Base-by-base conservation (phyloP, 37 sponge, comb jelly and placozoan species). In the Lycopodina hypogea region DNA sequence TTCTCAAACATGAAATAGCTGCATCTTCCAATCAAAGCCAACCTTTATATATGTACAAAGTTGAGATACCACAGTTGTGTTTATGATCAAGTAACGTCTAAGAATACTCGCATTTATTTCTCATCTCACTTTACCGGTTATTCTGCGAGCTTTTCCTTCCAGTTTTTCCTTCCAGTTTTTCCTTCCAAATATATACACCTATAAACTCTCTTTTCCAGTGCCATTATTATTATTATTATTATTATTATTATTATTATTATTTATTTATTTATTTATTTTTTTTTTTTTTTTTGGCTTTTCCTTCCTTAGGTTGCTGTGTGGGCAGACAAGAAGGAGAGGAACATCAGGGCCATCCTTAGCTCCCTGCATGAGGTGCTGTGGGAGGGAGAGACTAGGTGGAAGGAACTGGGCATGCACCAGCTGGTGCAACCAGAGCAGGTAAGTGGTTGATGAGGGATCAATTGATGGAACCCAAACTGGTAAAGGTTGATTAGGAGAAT, bases 351-450 rank as follows among this genome's bases (percentile, higher is more conserved):
- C 22, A 86, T 97, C 33, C 65, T 97, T 28, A 84, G 89, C 68
- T 81, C 93, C 32, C 87, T 97, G 18, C 93, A 90, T 80, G 79
- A 78, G 56, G 88, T 95, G 56, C 76, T 95, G 39, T 97, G 99
- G 99, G 99, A 97, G 75, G 96, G 93, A 26, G 92, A 91, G 75
- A 62, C 64, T 3, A 62, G 85, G 39, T 97, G 99, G 99, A 84
- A 66, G 24, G 65, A 83, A 53, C 68, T 92, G 18, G 95, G 89
- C 21, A 97, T 95, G 93, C 91, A 95, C 69, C 81, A 95, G 42
- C 74, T 97, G 42, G 63, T 97, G 32, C 85, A 95, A 33, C 83
- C 95, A 40, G 84, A 87, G 32, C 89, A 95, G 72, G 96, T 95
- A 2, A 64, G 56, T 12, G 61, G 61, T 15, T 60, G 29, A 15